Base-by-base conservation (phyloP, 2,888 invertebrate genomes). In the Ichneumoninae sp. region DNA sequence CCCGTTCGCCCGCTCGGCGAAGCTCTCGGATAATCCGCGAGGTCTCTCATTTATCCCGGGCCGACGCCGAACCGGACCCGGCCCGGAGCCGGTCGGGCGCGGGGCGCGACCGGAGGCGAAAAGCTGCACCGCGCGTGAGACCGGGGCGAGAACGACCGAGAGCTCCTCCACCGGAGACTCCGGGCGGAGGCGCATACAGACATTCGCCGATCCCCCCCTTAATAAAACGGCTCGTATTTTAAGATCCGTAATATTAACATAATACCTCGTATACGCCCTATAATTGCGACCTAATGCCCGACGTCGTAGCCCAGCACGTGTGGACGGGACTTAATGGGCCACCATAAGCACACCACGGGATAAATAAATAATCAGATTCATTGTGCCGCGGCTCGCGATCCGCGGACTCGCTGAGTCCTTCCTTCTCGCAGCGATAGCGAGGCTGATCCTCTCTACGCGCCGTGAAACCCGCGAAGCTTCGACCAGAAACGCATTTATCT, bases 401-500 rank as follows among this genome's bases (percentile, higher is more conserved):
- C 50, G 50, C n/a, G 16, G 8, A 57, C 22, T 22, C 16, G 44
- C 44, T 13, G 44, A 47, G 13, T 16, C 16, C 8, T 40, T 40
- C 40, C 40, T 40, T 1, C 1, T 10, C 40, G 44, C 16, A 3
- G 13, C 44, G 44, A 47, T 47, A 47, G 16, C 44, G 44, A 57
- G 40, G 71, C 54, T 40, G 71, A 52, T 57, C 57, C 19, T 54
- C 40, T 10, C 8, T 40, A 54, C 66, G 76, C 80, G 80, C 33
- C 80, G 62, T 10, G 40, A 40, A 10, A 40, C 40, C 84, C 71
- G 50, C 47, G 76, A 76, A 83, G 86, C 86, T 84, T 87, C 86
- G 88, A 89, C 85, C 87, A 89, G 88, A 89, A 90, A 87, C 87
- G 88, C 90, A 91, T 90, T 91, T 90, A 90, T 89, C 90, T 88